These are phyloP conservation scores for Mactra quadrangularis DNA, from an alignment of 1,140 invertebrate genomes.

Conservation along the genomic window DNA sequence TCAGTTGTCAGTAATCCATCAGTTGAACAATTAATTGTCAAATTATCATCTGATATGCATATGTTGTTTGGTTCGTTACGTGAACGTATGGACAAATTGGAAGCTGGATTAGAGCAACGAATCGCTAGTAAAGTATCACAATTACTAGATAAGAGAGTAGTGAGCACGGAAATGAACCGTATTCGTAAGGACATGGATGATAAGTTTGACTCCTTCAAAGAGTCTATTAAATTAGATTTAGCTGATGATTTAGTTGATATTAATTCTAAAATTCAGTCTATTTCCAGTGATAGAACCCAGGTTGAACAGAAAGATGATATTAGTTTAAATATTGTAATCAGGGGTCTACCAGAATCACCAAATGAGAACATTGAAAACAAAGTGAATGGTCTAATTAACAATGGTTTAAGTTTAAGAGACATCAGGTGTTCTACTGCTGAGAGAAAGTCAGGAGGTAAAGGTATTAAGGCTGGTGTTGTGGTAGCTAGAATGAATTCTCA, in stretches of 20 bases:
- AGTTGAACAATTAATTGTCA: too few relatives aligned
- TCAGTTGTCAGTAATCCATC: background rate
- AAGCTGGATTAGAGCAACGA: background rate
- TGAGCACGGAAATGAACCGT: background rate
- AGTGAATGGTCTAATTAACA: background rate
- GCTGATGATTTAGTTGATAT: background rate
- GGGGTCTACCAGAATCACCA: background rate
- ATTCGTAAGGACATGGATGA: background rate
- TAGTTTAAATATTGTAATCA: background rate
- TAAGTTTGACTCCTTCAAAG: background rate
- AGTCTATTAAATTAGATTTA: background rate
- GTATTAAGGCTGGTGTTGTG: background rate
- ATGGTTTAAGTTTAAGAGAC: background rate
- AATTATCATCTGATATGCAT: too few relatives aligned
- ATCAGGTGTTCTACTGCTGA: background rate
- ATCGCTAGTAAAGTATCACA: constrained; percentile 8
- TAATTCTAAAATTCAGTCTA: background rate
- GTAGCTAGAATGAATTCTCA: background rate
- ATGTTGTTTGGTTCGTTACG: too few relatives aligned
- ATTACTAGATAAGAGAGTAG: constrained; percentile 7
- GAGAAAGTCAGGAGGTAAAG: background rate
- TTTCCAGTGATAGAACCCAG: too few relatives aligned
- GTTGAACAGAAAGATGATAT: too few relatives aligned
- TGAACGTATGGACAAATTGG: constrained; percentile 1
- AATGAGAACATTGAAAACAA: constrained; percentile 1